Evolutionary conservation across 2,888 invertebrate species (phyloP).

Genomic region (Habrosyne pyritoides): DNA sequence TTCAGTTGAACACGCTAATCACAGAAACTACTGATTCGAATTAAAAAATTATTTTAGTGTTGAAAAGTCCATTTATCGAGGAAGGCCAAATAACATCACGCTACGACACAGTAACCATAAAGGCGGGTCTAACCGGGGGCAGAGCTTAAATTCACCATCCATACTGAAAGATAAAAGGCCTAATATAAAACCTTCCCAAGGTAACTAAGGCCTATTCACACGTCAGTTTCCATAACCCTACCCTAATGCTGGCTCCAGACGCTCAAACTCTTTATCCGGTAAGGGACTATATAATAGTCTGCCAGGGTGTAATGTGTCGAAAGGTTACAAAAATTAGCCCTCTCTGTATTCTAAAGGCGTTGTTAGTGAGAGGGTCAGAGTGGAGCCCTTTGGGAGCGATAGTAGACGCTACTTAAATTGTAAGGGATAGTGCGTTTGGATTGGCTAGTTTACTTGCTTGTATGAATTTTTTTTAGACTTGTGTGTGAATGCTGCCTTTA

Average conservation of each 20-base stretch:
- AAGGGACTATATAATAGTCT: neutral
- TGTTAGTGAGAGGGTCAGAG: slow-evolving; percentile 16
- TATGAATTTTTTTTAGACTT: slow-evolving; percentile 3
- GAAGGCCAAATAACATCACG: no score
- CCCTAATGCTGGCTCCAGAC: neutral
- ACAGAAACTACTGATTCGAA: no score
- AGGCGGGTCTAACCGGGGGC: no score
- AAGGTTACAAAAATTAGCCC: slow-evolving; percentile 33
- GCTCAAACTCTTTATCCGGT: neutral
- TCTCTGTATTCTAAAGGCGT: slow-evolving; percentile 35
- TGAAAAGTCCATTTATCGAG: no score
- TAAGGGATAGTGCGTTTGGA: slow-evolving; percentile 29
- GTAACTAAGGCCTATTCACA: neutral
- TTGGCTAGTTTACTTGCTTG: slow-evolving; percentile 12
- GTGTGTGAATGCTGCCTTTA: neutral
- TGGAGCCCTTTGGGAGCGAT: slow-evolving; percentile 24
- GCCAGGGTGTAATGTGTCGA: slow-evolving; percentile 16
- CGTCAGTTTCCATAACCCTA: neutral
- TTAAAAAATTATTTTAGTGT: no score
- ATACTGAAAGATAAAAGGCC: neutral
- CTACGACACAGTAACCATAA: no score
- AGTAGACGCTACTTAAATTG: slow-evolving; percentile 38
- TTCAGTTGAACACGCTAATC: no score
- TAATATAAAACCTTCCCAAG: neutral
- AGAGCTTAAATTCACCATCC: no score